Base-by-base conservation (phyloP, 1,140 invertebrate genomes). In the Drosophila grimshawi region DNA sequence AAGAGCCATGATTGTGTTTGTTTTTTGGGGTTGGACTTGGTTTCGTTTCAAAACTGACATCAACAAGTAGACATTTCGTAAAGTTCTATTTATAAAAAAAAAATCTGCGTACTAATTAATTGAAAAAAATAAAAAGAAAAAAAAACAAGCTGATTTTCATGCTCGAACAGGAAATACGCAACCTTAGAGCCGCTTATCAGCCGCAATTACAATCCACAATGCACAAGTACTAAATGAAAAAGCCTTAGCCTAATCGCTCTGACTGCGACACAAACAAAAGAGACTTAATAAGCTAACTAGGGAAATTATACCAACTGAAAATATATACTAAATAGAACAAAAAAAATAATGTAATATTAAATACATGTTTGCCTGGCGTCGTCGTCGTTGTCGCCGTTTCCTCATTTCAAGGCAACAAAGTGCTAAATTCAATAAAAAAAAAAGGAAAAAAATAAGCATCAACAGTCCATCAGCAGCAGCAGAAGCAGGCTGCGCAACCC, bases 171-270 rank as follows among this genome's bases (percentile, higher is more conserved):
- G 90, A 92, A 92, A 91, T 89, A 89, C 78, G 80, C 90, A 91
- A 81, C 78, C 85, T 88, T 78, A 80, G 79, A 69, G 70, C 52
- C 63, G 74, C 68, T 91, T 92, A 90, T 91, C 83, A 86, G 81
- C 45, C 33, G 19, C 39, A 67, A 52, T 30, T 48, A 65, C 32
- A 35, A 46, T 33, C 30, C 5, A 7, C 10, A 11, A 33, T 33
- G 32, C 5, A 7, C 10, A 11, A 33, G 30, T 7, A 30, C 48
- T 78, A 75, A 76, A 76, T 76, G 74, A 80, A 86, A 89, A 90
- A 91, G 90, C 90, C 86, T 92, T 89, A 90, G 86, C 73, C 83
- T 91, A 92, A 91, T 92, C 86, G 74, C 78, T 56, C 37, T 10
- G 6, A 48, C 32, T 43, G 55, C 70, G 69, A 66, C 77, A 83